These are phyloP conservation scores for Planococcus citri DNA, from an alignment of 1,140 invertebrate genomes.

Conservation along the genomic window DNA sequence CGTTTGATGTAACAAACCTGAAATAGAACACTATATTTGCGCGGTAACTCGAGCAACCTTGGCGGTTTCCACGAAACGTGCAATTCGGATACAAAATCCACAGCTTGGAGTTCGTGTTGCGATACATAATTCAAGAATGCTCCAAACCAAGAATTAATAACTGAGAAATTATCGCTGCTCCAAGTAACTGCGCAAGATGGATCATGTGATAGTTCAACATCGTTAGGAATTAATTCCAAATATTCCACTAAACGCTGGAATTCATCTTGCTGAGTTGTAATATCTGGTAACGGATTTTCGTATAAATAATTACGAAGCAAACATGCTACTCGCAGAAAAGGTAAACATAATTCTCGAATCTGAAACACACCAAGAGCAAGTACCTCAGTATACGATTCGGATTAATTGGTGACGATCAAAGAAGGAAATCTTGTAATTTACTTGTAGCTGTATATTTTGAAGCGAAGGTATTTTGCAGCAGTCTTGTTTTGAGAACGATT, in stretches of 20 bases:
- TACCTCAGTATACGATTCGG: no score
- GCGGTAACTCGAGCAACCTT: constrained; percentile 64
- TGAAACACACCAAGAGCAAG: no score
- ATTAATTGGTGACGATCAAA: no score
- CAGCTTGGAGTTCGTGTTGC: constrained; percentile 40
- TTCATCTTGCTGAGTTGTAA: constrained; percentile 47
- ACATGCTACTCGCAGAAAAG: constrained; percentile 69
- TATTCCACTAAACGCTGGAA: constrained; percentile 61
- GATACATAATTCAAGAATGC: constrained; percentile 44
- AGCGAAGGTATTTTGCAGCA: constrained; percentile 27
- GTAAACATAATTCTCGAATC: constrained; percentile 64
- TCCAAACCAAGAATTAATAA: constrained; percentile 45
- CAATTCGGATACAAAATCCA: constrained; percentile 52
- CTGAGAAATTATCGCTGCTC: constrained; percentile 29
- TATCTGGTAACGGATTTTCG: constrained; percentile 59
- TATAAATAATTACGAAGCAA: constrained; percentile 77
- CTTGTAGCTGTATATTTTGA: background rate
- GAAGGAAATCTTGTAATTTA: background rate
- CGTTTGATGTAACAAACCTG: constrained; percentile 45
- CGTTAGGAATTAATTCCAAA: constrained; percentile 55
- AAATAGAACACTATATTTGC: constrained; percentile 86
- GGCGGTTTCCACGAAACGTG: constrained; percentile 64
- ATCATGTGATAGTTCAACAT: constrained; percentile 45
- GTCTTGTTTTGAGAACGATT: no score
- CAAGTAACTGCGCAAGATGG: constrained; percentile 46